Percentiles rank a stretch among this genome's conserved stretches.
These are phyloP conservation scores for Microctenopoma steveboyesi DNA, from an alignment of 2,797 vertebrate species.

Conservation along the genomic window DNA sequence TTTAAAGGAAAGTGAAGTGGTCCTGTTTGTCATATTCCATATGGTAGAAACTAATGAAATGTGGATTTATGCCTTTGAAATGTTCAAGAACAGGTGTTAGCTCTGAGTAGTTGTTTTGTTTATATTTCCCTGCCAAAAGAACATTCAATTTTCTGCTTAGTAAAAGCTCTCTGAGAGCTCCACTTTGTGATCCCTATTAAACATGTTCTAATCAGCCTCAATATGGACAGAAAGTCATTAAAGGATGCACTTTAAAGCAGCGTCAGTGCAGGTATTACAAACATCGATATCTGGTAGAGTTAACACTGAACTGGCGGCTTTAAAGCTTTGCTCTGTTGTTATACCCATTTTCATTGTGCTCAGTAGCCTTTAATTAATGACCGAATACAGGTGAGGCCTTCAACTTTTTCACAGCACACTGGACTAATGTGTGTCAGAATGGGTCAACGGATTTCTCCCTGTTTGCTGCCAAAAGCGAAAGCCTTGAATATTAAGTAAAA, in stretches of 20 bases:
- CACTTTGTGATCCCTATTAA: conserved; percentile 55
- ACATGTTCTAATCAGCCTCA: conserved; percentile 56
- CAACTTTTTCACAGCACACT: conserved; percentile 34
- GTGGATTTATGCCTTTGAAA: conserved; percentile 51
- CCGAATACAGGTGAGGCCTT: conserved; percentile 55
- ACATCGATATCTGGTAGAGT: conserved; percentile 49
- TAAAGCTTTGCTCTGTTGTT: conserved; percentile 31
- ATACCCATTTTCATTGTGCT: conserved; percentile 33
- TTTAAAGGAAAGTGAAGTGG: conserved; percentile 25
- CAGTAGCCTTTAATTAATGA: conserved; percentile 67
- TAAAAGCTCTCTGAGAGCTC: conserved; percentile 40
- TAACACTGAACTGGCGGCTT: conserved; percentile 34
- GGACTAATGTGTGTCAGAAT: conserved; percentile 59
- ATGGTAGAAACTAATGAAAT: conserved; percentile 51
- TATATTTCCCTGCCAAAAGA: conserved; percentile 40
- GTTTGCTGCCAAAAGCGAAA: conserved; percentile 49
- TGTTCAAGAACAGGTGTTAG: conserved; percentile 64
- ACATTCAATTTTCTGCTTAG: conserved; percentile 48
- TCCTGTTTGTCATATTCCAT: conserved; percentile 34
- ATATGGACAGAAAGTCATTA: conserved; percentile 53
- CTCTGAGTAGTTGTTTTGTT: conserved; percentile 16
- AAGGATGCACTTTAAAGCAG: conserved; percentile 50
- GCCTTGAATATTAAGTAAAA: conserved; percentile 52
- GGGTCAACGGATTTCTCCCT: conserved; percentile 58
- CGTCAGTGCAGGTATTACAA: conserved; percentile 57